A percentile compares a stretch with the other conserved stretches of the same genome.
These are phyloP conservation scores for Macroglossus sobrinus DNA, from an alignment of 2,113 vertebrate genomes.

Conservation along the genomic window DNA sequence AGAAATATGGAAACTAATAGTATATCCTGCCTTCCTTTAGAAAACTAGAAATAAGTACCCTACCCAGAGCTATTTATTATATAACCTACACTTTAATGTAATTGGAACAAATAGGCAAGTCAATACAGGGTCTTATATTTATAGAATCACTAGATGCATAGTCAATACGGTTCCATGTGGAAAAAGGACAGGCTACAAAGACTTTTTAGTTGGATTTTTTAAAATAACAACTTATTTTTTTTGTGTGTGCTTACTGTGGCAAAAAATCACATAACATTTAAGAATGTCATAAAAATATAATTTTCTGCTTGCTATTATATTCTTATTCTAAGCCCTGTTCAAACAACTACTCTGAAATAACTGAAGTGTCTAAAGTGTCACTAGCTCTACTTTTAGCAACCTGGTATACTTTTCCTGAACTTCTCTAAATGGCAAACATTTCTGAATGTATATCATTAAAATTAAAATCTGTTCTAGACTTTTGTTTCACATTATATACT, in stretches of 20 bases:
- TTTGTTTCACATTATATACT: slow-evolving; percentile 14
- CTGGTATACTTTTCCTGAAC: neutral
- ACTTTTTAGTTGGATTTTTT: slow-evolving; percentile 5
- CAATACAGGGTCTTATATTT: slow-evolving; percentile 68
- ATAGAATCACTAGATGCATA: slow-evolving; percentile 52
- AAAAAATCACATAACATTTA: slow-evolving; percentile 64
- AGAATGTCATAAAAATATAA: slow-evolving; percentile 66
- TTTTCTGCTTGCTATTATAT: slow-evolving; percentile 21
- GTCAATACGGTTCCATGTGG: neutral
- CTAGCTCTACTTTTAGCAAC: neutral
- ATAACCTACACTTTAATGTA: slow-evolving; percentile 66
- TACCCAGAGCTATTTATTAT: slow-evolving; percentile 22
- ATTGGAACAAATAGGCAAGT: slow-evolving; percentile 74
- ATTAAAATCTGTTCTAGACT: neutral
- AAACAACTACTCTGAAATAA: neutral
- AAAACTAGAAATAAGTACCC: slow-evolving; percentile 50
- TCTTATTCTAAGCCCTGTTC: slow-evolving; percentile 2
- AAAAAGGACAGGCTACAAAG: slow-evolving; percentile 42
- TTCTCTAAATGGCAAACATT: neutral
- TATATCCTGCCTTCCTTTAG: neutral
- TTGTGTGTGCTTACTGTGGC: slow-evolving; percentile 21
- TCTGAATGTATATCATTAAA: neutral
- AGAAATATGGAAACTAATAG: slow-evolving; percentile 14
- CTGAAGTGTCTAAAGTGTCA: fast-evolving
- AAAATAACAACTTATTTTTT: slow-evolving; percentile 56